Evolutionary conservation across 2,888 invertebrate species (phyloP), one percentile per base, ranked within the genome.

Genomic region (Metellina segmentata): DNA sequence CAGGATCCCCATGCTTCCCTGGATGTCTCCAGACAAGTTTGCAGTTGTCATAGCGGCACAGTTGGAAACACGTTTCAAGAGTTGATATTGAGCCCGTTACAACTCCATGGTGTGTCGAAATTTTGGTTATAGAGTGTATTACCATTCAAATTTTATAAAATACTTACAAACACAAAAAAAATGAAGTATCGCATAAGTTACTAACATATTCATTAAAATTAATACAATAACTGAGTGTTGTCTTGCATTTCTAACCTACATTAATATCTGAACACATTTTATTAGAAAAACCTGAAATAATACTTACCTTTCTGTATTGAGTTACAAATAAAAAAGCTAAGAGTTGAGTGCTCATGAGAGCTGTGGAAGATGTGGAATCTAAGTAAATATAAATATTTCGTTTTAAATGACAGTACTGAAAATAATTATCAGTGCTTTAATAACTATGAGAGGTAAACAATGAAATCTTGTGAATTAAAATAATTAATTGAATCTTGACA

Each of bases 331-430:
- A 96, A 95, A 98, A 99, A 51, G 98, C 96, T 70, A 98, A 96
- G 1, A 98, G 97, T 95, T 98, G 98, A 0, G 98, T 98, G 85
- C 98, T 97, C 98, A 98, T 98, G 52, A 98, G 96, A 0, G 98
- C 97, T n/a, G 97, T 97, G 0, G 97, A 97, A 94, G 96, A 96
- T 0, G 97, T 96, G 93, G 97, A 97, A 95, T 98, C 98, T 98
- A 11, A 53, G 20, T 70, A 61, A 16, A 81, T 49, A n/a, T n/a
- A 51, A 34, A 34, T 34, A 34, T 34, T 34, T 1, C 1, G 34
- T 34, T 34, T 34, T 34, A 2, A 34, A 34, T 34, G 4, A 34
- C 1, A 34, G 4, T 34, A 34, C 34, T 34, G 34, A 34, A 34
- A 34, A 34, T 34, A 34, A 34, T 34, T 34, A 34, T 34, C 34